Percentiles rank a stretch among this genome's conserved stretches.
Evolutionary conservation across 1,140 invertebrate species (phyloP).

Genomic region (Apis mellifera): DNA sequence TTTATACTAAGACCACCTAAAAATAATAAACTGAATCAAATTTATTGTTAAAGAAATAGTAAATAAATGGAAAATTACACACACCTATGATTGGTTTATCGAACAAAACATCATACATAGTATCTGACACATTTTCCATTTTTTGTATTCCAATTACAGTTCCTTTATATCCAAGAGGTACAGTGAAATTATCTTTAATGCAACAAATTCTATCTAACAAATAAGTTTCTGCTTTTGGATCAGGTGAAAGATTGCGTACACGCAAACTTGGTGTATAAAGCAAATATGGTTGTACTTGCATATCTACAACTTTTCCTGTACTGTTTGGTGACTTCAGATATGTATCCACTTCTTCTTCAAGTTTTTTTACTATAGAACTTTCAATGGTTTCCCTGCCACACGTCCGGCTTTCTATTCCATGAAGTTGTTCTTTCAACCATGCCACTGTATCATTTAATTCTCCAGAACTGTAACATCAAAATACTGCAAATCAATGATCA

Average conservation of each 20-base stretch:
- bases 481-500: background rate
- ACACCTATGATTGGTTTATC: conserved; percentile 86
- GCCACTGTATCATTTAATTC: conserved; percentile 84
- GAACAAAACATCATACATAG: conserved; percentile 89
- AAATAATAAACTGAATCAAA: background rate
- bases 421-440: conserved; percentile 88
- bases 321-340: conserved; percentile 66
- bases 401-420: conserved; percentile 82
- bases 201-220: conserved; percentile 93
- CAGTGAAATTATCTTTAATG: conserved; percentile 86
- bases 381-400: conserved; percentile 88
- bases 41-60: background rate
- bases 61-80: background rate
- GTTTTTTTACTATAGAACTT: conserved; percentile 84
- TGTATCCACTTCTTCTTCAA: conserved; percentile 84
- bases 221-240: conserved; percentile 84
- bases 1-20: conserved; percentile 84
- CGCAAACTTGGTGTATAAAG: conserved; percentile 80
- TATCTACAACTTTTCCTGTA: conserved; percentile 82
- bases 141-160: conserved; percentile 89
- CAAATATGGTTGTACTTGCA: conserved; percentile 91
- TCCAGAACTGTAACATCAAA: conserved; percentile 48
- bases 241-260: conserved; percentile 81
- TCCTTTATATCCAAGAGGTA: conserved; percentile 91
- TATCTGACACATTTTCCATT: conserved; percentile 79